A percentile compares a stretch with the other conserved stretches of the same genome.
Conservation (phyloP, 2,888 invertebrate genomes). For the Mactromeris polynyma region DNA sequence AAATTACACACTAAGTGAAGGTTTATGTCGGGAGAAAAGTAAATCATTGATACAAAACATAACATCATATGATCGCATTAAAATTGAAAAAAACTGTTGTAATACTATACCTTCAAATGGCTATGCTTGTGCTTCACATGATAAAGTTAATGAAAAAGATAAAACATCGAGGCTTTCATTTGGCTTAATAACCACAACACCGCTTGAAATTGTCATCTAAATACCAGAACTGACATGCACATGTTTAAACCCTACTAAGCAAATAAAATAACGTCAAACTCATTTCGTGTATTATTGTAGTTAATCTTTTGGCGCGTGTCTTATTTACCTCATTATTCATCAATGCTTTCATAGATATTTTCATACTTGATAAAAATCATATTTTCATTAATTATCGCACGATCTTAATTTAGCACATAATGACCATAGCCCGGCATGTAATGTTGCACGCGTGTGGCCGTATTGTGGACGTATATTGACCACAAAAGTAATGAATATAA, state of each 20-base stretch:
- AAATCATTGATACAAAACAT: too few species aligned
- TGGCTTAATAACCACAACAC: neutral
- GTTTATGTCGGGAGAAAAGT: too few species aligned
- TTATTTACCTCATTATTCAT: neutral
- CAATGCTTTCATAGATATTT: neutral
- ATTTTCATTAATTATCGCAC: neutral
- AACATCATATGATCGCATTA: too few species aligned
- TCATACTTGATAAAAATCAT: neutral
- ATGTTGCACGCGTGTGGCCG: neutral
- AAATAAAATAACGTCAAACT: neutral
- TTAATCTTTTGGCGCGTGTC: neutral
- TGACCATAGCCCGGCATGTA: constrained; percentile 1
- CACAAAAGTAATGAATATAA: neutral
- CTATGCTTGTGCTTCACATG: neutral
- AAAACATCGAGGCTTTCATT: too few species aligned
- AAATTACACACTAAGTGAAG: too few species aligned
- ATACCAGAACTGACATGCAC: neutral
- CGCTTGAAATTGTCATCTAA: neutral
- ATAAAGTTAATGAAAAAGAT: neutral
- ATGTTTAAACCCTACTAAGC: neutral
- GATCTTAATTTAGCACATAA: neutral
- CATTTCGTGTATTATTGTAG: neutral
- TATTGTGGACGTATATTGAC: neutral
- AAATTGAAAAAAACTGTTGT: too few species aligned
- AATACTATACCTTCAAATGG: too few species aligned